A percentile compares a stretch with the other conserved stretches of the same genome.
These are phyloP conservation scores for Eristalis tenax DNA, from an alignment of 2,888 invertebrate species.

Conservation along the genomic window DNA sequence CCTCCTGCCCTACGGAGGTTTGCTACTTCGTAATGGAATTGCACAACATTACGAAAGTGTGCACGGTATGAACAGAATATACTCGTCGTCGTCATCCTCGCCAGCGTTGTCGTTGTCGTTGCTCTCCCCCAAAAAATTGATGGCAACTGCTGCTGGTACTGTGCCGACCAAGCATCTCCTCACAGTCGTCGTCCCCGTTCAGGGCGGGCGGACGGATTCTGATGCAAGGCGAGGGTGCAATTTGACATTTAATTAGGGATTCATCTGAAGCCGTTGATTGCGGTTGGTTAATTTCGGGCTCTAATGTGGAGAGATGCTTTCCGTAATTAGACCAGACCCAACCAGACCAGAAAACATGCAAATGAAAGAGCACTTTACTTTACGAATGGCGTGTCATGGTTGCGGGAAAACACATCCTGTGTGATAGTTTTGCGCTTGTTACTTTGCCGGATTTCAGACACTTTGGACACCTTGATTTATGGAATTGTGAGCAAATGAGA, in stretches of 20 bases:
- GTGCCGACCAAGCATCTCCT: not conserved
- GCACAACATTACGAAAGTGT: constrained; percentile 50
- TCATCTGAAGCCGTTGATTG: constrained; percentile 68
- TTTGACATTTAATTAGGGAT: constrained; percentile 71
- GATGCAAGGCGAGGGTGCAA: constrained; percentile 26
- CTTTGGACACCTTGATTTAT: not conserved
- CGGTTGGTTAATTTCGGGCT: constrained; percentile 67
- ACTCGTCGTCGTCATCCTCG: not conserved
- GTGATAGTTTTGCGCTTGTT: not conserved
- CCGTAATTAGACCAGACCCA: constrained; percentile 50
- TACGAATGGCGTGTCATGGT: constrained; percentile 17
- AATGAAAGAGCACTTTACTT: constrained; percentile 11
- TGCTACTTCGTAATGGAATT: constrained; percentile 64
- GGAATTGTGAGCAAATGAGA: not conserved
- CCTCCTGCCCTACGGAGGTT: not conserved
- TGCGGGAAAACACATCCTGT: not conserved
- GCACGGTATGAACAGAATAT: constrained; percentile 1
- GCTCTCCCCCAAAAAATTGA: not conserved
- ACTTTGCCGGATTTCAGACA: not conserved
- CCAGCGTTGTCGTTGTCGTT: not conserved
- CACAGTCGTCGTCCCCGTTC: not conserved
- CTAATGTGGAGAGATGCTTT: constrained; percentile 62
- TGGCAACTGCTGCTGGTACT: not conserved
- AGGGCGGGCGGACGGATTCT: not conserved
- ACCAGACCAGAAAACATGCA: constrained; percentile 16